phyloP scores from a whole-genome alignment of 1,140 invertebrate genomes.

The Drosophila rhopaloa region DNA sequence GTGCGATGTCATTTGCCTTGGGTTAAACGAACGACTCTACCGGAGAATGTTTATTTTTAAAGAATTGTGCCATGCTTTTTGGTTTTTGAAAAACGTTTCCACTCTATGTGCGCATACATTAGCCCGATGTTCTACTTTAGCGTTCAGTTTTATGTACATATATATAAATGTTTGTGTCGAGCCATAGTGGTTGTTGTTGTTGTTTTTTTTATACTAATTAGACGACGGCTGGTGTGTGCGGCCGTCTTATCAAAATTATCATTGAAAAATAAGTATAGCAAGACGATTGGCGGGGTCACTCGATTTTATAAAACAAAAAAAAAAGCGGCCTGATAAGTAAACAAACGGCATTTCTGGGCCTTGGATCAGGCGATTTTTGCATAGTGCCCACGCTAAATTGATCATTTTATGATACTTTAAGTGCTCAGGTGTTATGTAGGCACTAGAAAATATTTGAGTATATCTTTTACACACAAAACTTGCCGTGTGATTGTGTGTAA shows the following conservation, averaged over 20 bases:
- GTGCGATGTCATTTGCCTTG: not conserved
- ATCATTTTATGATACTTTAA: slow-evolving; percentile 49
- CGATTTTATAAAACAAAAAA: slow-evolving; percentile 39
- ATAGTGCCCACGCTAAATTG: slow-evolving; percentile 34
- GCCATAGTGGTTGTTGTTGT: slow-evolving; percentile 15
- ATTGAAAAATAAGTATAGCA: slow-evolving; percentile 59
- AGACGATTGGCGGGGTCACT: slow-evolving; percentile 60
- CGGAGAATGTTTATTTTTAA: slow-evolving; percentile 63
- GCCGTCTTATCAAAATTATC: slow-evolving; percentile 69
- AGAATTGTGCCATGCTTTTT: slow-evolving; percentile 53
- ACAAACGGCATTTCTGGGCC: slow-evolving; percentile 13
- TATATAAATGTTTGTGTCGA: not conserved
- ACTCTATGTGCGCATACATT: slow-evolving; percentile 21
- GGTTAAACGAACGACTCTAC: not conserved
- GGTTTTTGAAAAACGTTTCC: slow-evolving; percentile 52
- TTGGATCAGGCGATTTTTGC: slow-evolving; percentile 55
- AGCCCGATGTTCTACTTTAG: slow-evolving; percentile 48
- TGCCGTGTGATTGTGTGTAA: not conserved
- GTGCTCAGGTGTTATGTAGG: not conserved
- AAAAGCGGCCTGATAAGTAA: slow-evolving; percentile 34
- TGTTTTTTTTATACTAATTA: slow-evolving; percentile 61
- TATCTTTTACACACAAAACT: not conserved
- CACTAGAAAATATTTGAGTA: slow-evolving; percentile 13
- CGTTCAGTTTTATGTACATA: not conserved
- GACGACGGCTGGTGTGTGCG: slow-evolving; percentile 22